phyloP scores from a whole-genome alignment of 2,797 vertebrate species.

The Bucorvus abyssinicus region DNA sequence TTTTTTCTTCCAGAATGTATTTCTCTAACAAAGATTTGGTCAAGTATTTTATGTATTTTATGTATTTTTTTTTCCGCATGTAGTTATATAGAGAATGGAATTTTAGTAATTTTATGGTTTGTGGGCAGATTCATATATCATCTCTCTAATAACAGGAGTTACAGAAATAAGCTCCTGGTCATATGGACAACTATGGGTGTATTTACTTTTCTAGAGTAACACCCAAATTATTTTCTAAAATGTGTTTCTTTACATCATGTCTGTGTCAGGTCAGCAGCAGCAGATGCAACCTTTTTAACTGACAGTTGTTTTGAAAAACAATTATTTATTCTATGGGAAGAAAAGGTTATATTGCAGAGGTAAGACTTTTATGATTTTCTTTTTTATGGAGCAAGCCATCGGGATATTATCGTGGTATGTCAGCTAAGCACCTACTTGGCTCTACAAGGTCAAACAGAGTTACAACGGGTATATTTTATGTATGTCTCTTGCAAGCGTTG shows the following conservation, averaged over 20 bases:
- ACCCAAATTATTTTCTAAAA: conserved; percentile 40
- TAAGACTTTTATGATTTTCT: conserved; percentile 26
- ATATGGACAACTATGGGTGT: conserved; percentile 4
- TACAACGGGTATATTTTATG: conserved; percentile 64
- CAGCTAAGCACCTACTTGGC: conserved; percentile 34
- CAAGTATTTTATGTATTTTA: not conserved
- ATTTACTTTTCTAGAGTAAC: conserved; percentile 28
- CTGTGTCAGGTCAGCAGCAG: conserved; percentile 7
- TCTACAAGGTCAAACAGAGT: conserved; percentile 73
- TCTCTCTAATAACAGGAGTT: conserved; percentile 20
- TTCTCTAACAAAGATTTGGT: not conserved
- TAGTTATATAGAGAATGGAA: not conserved
- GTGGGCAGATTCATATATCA: conserved; percentile 2
- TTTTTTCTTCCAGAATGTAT: not conserved
- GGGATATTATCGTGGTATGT: conserved; percentile 37
- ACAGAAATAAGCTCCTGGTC: conserved; percentile 27
- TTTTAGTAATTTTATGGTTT: not conserved
- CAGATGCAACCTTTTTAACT: conserved; percentile 13
- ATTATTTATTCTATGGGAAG: conserved; percentile 55
- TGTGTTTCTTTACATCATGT: conserved; percentile 8
- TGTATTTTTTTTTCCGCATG: not conserved
- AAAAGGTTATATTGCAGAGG: conserved; percentile 45
- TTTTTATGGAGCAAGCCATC: conserved; percentile 58
- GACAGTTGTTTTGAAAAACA: conserved; percentile 60
- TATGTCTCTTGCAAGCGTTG: conserved; percentile 37